Conservation (phyloP, 2,888 invertebrate genomes). For the Oscheius sp. region DNA sequence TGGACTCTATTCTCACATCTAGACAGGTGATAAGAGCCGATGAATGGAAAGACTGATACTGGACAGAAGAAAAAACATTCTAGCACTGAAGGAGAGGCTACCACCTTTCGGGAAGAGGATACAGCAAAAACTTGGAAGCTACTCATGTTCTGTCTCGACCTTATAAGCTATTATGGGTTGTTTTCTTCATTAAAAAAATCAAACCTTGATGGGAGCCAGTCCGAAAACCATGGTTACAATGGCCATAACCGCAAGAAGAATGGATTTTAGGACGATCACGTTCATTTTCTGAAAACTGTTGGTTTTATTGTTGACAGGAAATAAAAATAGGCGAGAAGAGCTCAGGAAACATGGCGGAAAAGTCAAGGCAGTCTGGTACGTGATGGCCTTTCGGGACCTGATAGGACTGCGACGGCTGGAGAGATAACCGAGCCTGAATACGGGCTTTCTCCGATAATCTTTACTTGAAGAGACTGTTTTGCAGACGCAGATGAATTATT, state of each 20-base stretch:
- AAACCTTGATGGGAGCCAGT: slow-evolving; percentile 79
- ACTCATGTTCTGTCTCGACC: no score
- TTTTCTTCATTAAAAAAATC: background rate
- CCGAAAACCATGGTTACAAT: slow-evolving; percentile 57
- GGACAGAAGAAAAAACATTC: background rate
- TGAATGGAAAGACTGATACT: background rate
- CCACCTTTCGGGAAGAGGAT: no score
- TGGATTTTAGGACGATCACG: slow-evolving; percentile 47
- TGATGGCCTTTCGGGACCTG: slow-evolving; percentile 11
- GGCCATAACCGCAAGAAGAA: slow-evolving; percentile 59
- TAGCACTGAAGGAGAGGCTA: no score
- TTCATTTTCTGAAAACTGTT: slow-evolving; percentile 23
- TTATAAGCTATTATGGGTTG: no score
- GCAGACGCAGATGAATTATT: no score
- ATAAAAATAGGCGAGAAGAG: background rate
- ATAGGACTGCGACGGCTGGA: slow-evolving; percentile 6
- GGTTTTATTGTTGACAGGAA: background rate
- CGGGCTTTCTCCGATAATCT: slow-evolving; percentile 13
- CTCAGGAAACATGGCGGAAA: background rate
- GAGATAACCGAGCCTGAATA: slow-evolving; percentile 26
- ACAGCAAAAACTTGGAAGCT: no score
- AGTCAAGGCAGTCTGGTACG: background rate
- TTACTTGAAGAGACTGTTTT: no score
- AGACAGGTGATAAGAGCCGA: background rate
- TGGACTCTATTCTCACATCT: slow-evolving; percentile 10